Percentiles rank a stretch among this genome's conserved stretches.
Conservation (phyloP, 2,113 vertebrate species). For the Etheostoma spectabile region DNA sequence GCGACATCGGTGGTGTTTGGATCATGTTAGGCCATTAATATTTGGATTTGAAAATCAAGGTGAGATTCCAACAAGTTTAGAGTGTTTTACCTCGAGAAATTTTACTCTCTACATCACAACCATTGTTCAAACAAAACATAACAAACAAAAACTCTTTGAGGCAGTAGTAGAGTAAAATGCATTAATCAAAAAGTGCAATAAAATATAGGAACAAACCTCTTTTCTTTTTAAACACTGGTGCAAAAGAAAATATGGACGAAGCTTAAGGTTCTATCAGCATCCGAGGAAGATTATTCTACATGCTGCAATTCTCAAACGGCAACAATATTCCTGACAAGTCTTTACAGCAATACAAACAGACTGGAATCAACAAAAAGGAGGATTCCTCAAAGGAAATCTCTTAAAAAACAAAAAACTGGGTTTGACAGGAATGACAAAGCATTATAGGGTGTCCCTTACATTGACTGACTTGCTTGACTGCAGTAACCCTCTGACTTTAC, state of each 20-base stretch:
- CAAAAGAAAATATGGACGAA: conserved; percentile 19
- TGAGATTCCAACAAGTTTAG: conserved; percentile 10
- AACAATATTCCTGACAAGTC: conserved; percentile 21
- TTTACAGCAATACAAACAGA: neutral
- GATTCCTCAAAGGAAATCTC: conserved; percentile 32
- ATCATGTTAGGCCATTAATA: conserved; percentile 56
- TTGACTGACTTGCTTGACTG: no score
- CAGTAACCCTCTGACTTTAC: no score
- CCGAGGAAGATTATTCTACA: conserved; percentile 20
- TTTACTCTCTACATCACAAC: conserved; percentile 34
- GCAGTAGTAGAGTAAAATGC: conserved; percentile 59
- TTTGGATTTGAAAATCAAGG: conserved; percentile 10
- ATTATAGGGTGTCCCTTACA: neutral
- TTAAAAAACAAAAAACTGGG: conserved; percentile 6
- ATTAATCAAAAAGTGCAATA: conserved; percentile 75
- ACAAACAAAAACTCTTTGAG: conserved; percentile 15
- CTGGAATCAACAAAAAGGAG: neutral
- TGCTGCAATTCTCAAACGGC: conserved; percentile 26
- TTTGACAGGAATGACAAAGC: conserved; percentile 70
- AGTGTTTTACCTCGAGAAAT: neutral
- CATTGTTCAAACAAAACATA: conserved; percentile 13
- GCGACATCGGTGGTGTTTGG: neutral
- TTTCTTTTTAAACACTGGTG: conserved; percentile 51
- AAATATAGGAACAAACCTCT: conserved; percentile 26
- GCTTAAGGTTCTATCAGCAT: conserved; percentile 10